Evolutionary conservation across 2,113 vertebrate genomes (phyloP), one percentile per base, ranked within the genome.

Genomic region (Etia nguti): DNA sequence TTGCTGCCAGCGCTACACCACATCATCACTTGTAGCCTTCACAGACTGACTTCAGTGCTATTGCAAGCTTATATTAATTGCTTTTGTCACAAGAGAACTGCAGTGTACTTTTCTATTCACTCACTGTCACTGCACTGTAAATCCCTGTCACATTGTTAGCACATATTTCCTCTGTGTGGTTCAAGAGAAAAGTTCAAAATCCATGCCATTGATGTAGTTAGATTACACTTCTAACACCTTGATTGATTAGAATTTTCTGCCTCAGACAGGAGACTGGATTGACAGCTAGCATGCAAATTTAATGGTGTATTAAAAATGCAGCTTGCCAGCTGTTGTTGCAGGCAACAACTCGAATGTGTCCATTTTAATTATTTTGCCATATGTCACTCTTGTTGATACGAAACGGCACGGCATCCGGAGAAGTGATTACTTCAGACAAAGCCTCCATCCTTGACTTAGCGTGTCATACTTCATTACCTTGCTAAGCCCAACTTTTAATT

Each of bases 381-480:
- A 90, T 91, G 91, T 95, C 92, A 93, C 60, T 89, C 83, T 88
- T 82, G 87, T 93, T 94, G 92, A 93, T 92, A 85, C 87, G 90
- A 93, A 91, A 93, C 46, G 90, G 83, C 80, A 54, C 68, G 62
- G 79, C 86, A 88, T 86, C 86, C 55, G 60, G 82, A 83, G 91
- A 94, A 93, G 91, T 91, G 92, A 95, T 95, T 95, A 90, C 87
- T 89, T 90, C 86, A 94, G 90, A 95, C 94, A 93, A 94, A 94
- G 90, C 89, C 87, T 88, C 88, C 81, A 89, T 94, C 88, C 94
- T 93, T 89, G 89, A 92, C 86, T 89, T 89, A 75, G 87, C 79
- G 73, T 86, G 52, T 81, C 75, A 59, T 88, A 91, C 90, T 94
- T 93, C 85, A 94, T 95, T 94, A 94, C 90, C 89, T 91, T 91